A percentile compares a stretch with the other conserved stretches of the same genome.
These are phyloP conservation scores for Euura saliciscinereae DNA, from an alignment of 1,140 invertebrate species.

Conservation along the genomic window DNA sequence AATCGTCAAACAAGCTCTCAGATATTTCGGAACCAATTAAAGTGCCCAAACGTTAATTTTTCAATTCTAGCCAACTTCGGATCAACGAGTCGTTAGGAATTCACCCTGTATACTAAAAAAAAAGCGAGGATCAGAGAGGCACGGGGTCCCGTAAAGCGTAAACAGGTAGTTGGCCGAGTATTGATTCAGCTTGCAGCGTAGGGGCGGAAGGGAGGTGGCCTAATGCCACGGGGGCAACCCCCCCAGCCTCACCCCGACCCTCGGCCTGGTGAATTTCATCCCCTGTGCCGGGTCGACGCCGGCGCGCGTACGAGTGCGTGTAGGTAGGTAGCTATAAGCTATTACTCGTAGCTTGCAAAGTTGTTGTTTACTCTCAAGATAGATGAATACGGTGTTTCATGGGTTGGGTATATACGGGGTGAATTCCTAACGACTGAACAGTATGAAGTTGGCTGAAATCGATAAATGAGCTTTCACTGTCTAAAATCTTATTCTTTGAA, in stretches of 20 bases:
- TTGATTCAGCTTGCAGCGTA: conserved; percentile 6
- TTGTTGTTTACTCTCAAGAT: neutral
- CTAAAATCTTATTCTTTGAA: too few species aligned
- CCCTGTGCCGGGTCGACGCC: neutral
- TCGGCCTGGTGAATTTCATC: neutral
- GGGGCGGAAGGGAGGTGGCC: neutral
- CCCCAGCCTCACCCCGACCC: neutral
- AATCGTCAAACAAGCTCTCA: too few species aligned
- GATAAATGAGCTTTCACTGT: too few species aligned
- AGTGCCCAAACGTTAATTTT: too few species aligned
- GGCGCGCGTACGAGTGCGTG: neutral
- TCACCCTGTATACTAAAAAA: neutral
- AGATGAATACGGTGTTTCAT: too few species aligned
- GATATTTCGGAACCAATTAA: too few species aligned
- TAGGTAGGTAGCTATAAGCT: neutral
- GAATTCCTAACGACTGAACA: too few species aligned
- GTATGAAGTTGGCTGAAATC: too few species aligned
- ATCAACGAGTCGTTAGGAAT: too few species aligned
- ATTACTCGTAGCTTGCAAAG: neutral
- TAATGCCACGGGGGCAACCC: neutral
- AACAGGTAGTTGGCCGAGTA: conserved; percentile 6
- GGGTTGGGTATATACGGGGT: too few species aligned
- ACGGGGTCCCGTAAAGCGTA: neutral
- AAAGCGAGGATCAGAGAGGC: neutral
- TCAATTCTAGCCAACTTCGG: too few species aligned